Percentiles rank a stretch among this genome's conserved stretches.
phyloP scores from a whole-genome alignment of 2,113 vertebrate genomes.

The Sinocyclocheilus anophthalmus region DNA sequence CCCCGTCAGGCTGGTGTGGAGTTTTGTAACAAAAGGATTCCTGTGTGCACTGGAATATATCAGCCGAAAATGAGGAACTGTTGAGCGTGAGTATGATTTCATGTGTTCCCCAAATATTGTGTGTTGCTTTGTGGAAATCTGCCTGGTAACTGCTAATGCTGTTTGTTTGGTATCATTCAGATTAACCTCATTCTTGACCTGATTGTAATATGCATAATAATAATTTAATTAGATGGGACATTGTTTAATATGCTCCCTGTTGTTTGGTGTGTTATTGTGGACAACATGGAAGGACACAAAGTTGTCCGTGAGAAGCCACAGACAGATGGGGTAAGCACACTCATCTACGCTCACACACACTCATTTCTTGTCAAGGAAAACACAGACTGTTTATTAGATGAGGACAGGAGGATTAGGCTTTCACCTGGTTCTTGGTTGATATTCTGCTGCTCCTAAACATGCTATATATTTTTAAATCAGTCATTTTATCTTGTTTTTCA shows the following conservation, averaged over 20 bases:
- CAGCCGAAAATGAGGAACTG: slow-evolving; percentile 42
- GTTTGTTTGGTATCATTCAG: slow-evolving; percentile 4
- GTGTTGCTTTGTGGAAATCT: slow-evolving; percentile 31
- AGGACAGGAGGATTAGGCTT: neutral
- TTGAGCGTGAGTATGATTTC: slow-evolving; percentile 34
- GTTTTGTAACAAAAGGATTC: slow-evolving; percentile 33
- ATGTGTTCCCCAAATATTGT: slow-evolving; percentile 36
- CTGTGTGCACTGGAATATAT: slow-evolving; percentile 34
- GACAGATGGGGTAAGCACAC: slow-evolving; percentile 1
- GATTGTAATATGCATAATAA: slow-evolving; percentile 16
- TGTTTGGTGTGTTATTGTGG: neutral
- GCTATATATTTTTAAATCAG: neutral
- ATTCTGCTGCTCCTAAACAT: neutral
- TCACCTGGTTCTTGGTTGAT: neutral
- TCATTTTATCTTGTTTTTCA: too few relatives aligned
- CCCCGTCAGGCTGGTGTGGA: slow-evolving; percentile 14
- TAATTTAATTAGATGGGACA: slow-evolving; percentile 8
- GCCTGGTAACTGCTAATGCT: neutral
- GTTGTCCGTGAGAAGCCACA: neutral
- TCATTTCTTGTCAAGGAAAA: neutral
- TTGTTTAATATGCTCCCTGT: slow-evolving; percentile 13
- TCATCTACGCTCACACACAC: neutral
- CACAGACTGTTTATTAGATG: slow-evolving; percentile 22
- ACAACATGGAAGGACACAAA: slow-evolving; percentile 3
- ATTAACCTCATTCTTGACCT: slow-evolving; percentile 36